Evolutionary conservation across 2,113 vertebrate species (phyloP), one percentile per base, ranked within the genome.

Genomic region (Planiliza haematocheilus): DNA sequence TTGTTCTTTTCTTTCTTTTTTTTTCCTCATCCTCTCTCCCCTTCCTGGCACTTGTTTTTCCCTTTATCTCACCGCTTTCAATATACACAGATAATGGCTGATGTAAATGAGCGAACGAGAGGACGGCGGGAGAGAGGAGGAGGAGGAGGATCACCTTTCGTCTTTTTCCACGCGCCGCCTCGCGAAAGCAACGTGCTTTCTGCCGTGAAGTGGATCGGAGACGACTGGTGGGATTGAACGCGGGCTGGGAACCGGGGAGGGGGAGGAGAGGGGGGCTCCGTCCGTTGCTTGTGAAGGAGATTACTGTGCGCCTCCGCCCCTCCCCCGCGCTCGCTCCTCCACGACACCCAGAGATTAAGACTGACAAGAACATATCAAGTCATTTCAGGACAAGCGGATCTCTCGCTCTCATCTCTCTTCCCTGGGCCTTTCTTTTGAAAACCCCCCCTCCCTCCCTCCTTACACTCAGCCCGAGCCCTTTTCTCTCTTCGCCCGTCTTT

Each of bases 1-100:
- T 93, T 92, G 91, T 91, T 85, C 74, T 75, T 70, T 77, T 81
- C 70, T 63, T 77, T 69, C 65, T 74, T 89, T 91, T 86, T 89
- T 58, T 64, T 74, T 59, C 50, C 18, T 17, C 13, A n/a, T n/a
- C 51, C 12, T 1, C 4, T 7, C 7, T 10, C 7, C 38, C 20
- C 56, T 43, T 78, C 80, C 67, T n/a, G n/a, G n/a, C n/a, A n/a
- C n/a, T n/a, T n/a, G n/a, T n/a, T 71, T 56, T 55, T 81, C 78
- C 67, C 76, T 90, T 90, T 88, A 89, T 91, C 87, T 92, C 86
- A 50, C 65, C 46, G 86, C 90, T 90, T 92, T 90, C 91, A 93
- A 89, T 91, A 88, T 85, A 85, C 79, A 51, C 80, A 82, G 88
- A 93, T 93, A 93, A 93, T 92, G 81, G 91, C 83, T 55, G 85